Percentiles rank a stretch among this genome's conserved stretches.
phyloP scores from a whole-genome alignment of 2,888 invertebrate genomes.

The Tetanocera ferruginea region DNA sequence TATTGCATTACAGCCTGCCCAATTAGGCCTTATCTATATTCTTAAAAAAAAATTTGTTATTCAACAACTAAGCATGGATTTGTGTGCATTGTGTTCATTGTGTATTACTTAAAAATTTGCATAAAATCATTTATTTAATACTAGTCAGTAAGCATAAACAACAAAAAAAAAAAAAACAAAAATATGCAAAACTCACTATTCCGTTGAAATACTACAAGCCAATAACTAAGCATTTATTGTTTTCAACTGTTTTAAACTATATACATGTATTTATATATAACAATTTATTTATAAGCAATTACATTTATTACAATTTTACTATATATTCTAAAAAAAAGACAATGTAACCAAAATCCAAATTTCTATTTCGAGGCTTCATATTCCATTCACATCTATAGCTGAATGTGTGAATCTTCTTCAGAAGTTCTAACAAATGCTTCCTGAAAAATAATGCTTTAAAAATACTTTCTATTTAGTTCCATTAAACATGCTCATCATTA shows the following conservation, averaged over 20 bases:
- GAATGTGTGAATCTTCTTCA: background rate
- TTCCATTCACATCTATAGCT: background rate
- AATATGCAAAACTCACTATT: no score
- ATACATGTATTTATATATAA: background rate
- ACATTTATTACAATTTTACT: background rate
- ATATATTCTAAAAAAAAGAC: background rate
- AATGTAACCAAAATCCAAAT: background rate
- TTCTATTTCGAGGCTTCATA: background rate
- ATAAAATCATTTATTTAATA: background rate
- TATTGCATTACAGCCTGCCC: no score
- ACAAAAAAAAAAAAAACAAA: no score
- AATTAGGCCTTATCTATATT: background rate
- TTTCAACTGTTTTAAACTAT: background rate
- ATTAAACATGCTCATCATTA: background rate
- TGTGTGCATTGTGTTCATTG: background rate
- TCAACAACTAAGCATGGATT: background rate
- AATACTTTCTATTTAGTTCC: background rate
- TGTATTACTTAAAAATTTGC: background rate
- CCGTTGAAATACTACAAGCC: conserved; percentile 3
- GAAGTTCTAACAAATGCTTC: no score
- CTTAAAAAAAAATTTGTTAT: background rate
- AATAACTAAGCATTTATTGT: conserved; percentile 28
- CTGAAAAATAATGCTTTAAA: no score
- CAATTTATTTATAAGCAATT: background rate
- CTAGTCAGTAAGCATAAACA: background rate